phyloP scores from a whole-genome alignment of 2,888 invertebrate species.

The Polietes domitor region DNA sequence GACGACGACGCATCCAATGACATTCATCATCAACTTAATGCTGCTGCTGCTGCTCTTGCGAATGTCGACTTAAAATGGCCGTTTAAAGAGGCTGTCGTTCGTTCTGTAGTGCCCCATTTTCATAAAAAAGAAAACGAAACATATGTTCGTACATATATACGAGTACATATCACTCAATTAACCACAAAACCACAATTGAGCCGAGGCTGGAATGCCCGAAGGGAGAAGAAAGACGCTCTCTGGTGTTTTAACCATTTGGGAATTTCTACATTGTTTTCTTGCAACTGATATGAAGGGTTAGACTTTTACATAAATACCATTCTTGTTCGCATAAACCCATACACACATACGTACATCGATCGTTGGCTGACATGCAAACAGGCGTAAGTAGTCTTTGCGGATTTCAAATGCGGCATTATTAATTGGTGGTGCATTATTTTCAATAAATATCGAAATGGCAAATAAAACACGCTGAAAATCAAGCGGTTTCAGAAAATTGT shows the following conservation, averaged over 20 bases:
- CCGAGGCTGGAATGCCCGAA: slow-evolving; percentile 50
- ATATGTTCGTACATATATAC: no score
- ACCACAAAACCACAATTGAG: slow-evolving; percentile 63
- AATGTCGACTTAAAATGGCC: background rate
- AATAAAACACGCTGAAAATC: no score
- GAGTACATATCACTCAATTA: slow-evolving; percentile 49
- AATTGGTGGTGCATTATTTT: no score
- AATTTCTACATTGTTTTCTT: slow-evolving; percentile 12
- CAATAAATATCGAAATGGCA: no score
- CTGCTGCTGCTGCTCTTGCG: background rate
- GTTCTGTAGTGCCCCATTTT: background rate
- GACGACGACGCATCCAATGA: background rate
- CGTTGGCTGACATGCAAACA: background rate
- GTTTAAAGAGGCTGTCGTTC: slow-evolving; percentile 13
- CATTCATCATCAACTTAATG: background rate
- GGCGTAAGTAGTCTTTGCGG: no score
- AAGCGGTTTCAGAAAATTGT: no score
- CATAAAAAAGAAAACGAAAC: background rate
- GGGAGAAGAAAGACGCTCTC: background rate
- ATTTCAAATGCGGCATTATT: no score
- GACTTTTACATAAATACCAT: background rate
- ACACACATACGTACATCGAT: background rate
- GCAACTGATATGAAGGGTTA: slow-evolving; percentile 7
- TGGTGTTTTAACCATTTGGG: background rate
- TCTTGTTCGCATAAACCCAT: background rate